Evolutionary conservation across 2,888 invertebrate genomes (phyloP).

Genomic region (Aricia artaxerxes): DNA sequence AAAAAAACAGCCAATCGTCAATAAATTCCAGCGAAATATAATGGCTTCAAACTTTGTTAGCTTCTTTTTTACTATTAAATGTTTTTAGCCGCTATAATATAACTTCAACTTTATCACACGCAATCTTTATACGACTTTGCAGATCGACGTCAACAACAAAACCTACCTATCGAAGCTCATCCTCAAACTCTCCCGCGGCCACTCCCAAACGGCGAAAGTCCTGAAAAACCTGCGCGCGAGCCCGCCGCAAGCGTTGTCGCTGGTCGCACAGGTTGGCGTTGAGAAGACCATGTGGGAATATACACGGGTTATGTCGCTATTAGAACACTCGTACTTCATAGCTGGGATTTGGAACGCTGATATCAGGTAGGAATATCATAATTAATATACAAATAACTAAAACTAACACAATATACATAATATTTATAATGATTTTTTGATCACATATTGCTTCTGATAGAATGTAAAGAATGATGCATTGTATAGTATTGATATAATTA

Average conservation of each 20-base stretch:
- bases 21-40: too few relatives aligned
- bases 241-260: conserved; percentile 66
- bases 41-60: too few relatives aligned
- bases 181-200: conserved; percentile 69
- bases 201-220: conserved; percentile 68
- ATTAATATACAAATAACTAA: too few relatives aligned
- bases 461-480: too few relatives aligned
- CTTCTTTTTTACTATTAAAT: too few relatives aligned
- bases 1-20: too few relatives aligned
- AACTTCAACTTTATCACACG: too few relatives aligned
- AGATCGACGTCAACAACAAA: conserved; percentile 77
- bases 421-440: too few relatives aligned
- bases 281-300: conserved; percentile 77
- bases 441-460: too few relatives aligned
- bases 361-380: conserved; percentile 53
- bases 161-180: conserved; percentile 70
- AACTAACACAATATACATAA: too few relatives aligned
- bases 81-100: neutral
- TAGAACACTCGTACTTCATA: conserved; percentile 73
- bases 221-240: conserved; percentile 63
- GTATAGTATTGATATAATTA: too few relatives aligned
- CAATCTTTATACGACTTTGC: conserved; percentile 31
- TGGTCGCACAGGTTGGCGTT: conserved; percentile 69
- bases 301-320: conserved; percentile 65
- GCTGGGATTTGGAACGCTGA: conserved; percentile 73